Conservation (phyloP, 2,113 vertebrate species). For the Eurystomus gularis region DNA sequence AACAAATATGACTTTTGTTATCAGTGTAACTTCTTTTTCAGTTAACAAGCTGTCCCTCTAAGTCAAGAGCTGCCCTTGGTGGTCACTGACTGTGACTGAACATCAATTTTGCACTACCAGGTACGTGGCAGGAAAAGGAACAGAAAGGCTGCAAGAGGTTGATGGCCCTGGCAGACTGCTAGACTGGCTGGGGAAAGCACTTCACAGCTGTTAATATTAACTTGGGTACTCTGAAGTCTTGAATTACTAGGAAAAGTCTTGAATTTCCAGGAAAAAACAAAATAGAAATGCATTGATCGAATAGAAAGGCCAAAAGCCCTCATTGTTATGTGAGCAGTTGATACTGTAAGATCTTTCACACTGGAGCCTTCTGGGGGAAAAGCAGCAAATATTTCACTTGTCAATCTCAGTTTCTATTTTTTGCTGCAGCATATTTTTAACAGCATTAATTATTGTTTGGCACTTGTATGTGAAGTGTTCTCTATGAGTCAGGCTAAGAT, state of each 20-base stretch:
- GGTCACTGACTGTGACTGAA: background rate
- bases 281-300: background rate
- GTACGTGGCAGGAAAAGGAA: background rate
- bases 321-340: background rate
- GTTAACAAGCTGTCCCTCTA: background rate
- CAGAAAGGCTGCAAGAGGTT: background rate
- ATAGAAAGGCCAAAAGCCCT: background rate
- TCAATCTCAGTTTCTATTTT: background rate
- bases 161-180: background rate
- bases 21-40: background rate
- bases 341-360: background rate
- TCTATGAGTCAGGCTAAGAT: conserved; percentile 27
- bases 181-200: background rate
- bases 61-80: background rate
- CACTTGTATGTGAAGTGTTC: background rate
- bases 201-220: background rate
- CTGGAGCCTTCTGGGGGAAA: background rate
- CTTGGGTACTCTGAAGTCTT: background rate
- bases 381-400: background rate
- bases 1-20: conserved; percentile 32
- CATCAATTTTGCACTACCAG: background rate
- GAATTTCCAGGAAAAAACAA: background rate
- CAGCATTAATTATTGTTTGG: conserved; percentile 26
- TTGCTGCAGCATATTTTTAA: conserved; percentile 18
- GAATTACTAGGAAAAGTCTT: background rate